phyloP scores from a whole-genome alignment of 2,797 vertebrate genomes.

The Neosilurus hyrtlii region DNA sequence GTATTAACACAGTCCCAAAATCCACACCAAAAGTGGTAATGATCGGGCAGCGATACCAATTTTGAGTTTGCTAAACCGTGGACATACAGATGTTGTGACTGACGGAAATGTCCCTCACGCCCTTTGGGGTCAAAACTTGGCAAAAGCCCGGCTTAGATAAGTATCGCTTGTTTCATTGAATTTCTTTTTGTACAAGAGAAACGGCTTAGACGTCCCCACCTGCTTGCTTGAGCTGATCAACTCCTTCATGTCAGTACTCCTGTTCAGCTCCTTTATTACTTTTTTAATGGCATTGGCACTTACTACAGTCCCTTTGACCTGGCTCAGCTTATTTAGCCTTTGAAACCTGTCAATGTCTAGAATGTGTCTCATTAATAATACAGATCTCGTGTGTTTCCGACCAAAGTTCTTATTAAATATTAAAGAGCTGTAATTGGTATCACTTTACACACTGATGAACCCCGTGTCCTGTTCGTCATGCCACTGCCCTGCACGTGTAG shows the following conservation, averaged over 20 bases:
- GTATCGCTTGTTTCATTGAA: background rate
- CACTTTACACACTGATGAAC: constrained; percentile 45
- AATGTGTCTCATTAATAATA: constrained; percentile 40
- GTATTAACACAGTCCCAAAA: no score
- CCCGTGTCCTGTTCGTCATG: constrained; percentile 26
- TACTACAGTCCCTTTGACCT: constrained; percentile 10
- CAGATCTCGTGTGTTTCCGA: constrained; percentile 40
- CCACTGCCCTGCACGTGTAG: constrained; percentile 20
- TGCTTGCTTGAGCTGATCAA: no score
- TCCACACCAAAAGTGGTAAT: no score
- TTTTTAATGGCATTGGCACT: background rate
- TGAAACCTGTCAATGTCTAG: constrained; percentile 19
- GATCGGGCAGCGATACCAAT: no score
- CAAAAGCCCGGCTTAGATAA: background rate
- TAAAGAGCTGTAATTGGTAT: constrained; percentile 51
- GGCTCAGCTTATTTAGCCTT: constrained; percentile 25
- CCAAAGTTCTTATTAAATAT: constrained; percentile 53
- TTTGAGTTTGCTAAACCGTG: no score
- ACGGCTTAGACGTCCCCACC: background rate
- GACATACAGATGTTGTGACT: no score
- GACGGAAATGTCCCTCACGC: no score
- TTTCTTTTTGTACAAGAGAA: background rate
- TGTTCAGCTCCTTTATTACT: background rate
- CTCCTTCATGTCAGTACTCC: background rate
- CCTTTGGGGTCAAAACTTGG: no score